phyloP scores from a whole-genome alignment of 2,113 vertebrate species.

The Barbus barbus region DNA sequence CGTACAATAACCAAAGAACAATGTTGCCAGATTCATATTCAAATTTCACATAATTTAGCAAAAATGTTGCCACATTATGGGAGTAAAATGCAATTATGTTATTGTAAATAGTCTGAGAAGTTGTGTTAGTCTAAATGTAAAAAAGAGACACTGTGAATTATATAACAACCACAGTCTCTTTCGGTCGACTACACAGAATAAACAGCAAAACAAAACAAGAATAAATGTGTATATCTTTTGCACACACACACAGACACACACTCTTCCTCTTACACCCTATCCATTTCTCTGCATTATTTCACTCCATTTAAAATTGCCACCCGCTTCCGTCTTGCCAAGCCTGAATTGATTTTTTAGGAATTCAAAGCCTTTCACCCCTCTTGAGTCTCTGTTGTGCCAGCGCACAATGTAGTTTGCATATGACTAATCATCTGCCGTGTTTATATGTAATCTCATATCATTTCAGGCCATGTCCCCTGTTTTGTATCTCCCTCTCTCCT shows the following conservation, averaged over 20 bases:
- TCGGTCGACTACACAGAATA: neutral
- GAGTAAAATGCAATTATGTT: no score
- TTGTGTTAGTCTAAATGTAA: neutral
- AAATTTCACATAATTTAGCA: neutral
- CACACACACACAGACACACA: neutral
- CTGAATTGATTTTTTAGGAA: constrained; percentile 22
- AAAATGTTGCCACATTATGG: neutral
- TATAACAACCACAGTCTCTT: neutral
- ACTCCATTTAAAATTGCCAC: neutral
- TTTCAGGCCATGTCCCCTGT: constrained; percentile 15
- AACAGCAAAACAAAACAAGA: neutral
- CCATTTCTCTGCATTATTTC: constrained; percentile 12
- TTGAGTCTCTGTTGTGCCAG: constrained; percentile 17
- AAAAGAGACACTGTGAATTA: neutral
- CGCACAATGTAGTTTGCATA: constrained; percentile 17
- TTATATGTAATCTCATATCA: constrained; percentile 30
- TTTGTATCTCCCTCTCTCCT: neutral
- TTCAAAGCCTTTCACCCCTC: constrained; percentile 31
- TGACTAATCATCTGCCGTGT: constrained; percentile 27
- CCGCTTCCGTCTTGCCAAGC: neutral
- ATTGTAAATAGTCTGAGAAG: no score
- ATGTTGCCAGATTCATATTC: neutral
- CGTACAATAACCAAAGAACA: neutral
- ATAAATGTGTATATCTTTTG: neutral
- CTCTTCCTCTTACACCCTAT: neutral